Conservation (phyloP, 2,797 vertebrate species). For the Cygnus olor region DNA sequence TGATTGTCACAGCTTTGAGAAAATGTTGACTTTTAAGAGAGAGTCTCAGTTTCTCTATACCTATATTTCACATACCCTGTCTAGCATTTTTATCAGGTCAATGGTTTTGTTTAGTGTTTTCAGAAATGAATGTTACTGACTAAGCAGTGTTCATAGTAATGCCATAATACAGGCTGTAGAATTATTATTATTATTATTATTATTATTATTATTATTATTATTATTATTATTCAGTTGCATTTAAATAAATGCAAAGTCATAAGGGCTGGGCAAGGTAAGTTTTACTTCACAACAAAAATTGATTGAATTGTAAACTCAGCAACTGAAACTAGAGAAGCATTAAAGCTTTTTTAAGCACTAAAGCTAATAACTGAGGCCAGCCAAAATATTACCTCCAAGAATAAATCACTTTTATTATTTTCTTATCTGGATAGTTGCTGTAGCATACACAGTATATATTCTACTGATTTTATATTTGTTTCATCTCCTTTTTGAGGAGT, state of each 20-base stretch:
- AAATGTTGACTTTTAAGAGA: background rate
- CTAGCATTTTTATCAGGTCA: background rate
- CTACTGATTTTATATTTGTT: background rate
- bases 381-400: background rate
- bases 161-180: background rate
- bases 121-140: background rate
- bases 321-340: background rate
- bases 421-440: background rate
- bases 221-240: too few species aligned
- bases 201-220: background rate
- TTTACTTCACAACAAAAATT: background rate
- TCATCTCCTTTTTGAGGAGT: background rate
- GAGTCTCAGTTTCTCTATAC: background rate
- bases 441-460: background rate
- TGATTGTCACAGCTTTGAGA: background rate
- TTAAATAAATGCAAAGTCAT: background rate
- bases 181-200: background rate
- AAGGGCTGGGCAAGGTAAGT: background rate
- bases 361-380: background rate
- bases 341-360: background rate
- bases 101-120: background rate
- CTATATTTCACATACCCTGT: background rate
- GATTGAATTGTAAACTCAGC: background rate
- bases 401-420: background rate
- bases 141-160: background rate